Evolutionary conservation across 2,888 invertebrate species (phyloP), one percentile per base, ranked within the genome.

Genomic region (Sminthurides aquaticus): DNA sequence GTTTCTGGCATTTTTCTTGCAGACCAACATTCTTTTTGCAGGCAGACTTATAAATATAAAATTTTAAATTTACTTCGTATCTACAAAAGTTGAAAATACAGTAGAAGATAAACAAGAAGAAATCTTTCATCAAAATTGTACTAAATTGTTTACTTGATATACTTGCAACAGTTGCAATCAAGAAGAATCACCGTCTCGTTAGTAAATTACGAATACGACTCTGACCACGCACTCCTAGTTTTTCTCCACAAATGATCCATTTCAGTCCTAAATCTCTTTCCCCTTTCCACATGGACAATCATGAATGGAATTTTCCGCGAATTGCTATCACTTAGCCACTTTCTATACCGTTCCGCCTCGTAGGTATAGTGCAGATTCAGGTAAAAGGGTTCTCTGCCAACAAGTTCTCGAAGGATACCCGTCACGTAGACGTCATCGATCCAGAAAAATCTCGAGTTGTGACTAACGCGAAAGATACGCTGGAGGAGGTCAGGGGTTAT

Each of bases 381-480:
- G 60, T 73, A 75, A 63, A 74, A 75, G 22, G 75, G 75, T 62
- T 74, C 74, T 29, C 71, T 66, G 11, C 69, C 58, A 0, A 71
- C 72, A 20, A 73, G 20, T 57, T 74, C 72, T 34, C 75, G 60
- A 1, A 81, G 71, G 20, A 80, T 72, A 2, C 82, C 82, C 1
- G 81, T 81, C 3, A 82, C 76, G 71, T 79, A 81, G 61, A 79
- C 80, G 72, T 82, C 82, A 69, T 82, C 82, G 43, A 82, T 80
- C 81, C 82, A 82, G 74, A 81, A 80, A 66, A 80, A 80, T 27
- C 77, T 77, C 1, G 71, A 67, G 1, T 77, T 75, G 22, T 75
- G 73, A 49, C 76, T 74, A n/a, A 79, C 77, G 1, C 76, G 75
- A 58, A 76, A 76, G 70, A 81, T 73, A 5, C 70, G 67, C 11